These are phyloP conservation scores for Melinaea menophilus DNA, from an alignment of 2,888 invertebrate genomes.

Conservation along the genomic window DNA sequence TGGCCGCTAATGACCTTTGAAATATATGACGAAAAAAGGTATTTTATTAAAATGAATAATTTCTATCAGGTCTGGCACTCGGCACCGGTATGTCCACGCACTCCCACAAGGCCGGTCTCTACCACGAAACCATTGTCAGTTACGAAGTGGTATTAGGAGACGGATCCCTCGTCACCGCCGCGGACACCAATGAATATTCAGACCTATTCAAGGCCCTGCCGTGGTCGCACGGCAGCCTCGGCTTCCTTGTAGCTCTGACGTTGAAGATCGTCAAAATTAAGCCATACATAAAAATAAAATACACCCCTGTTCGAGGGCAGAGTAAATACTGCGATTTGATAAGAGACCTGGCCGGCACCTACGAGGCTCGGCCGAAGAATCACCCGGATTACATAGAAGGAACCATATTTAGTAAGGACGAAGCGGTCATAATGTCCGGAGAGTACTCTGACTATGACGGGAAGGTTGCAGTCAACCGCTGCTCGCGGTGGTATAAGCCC, in stretches of 20 bases:
- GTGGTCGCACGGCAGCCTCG: constrained; percentile 83
- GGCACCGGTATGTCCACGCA: constrained; percentile 87
- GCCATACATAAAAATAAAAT: constrained; percentile 81
- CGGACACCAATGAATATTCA: constrained; percentile 73
- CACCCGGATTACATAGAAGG: constrained; percentile 82
- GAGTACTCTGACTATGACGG: constrained; percentile 79
- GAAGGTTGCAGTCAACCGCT: constrained; percentile 71
- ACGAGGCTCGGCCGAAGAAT: constrained; percentile 58
- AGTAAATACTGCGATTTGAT: constrained; percentile 80
- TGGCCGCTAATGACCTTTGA: neutral
- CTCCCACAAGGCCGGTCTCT: constrained; percentile 83
- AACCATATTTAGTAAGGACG: constrained; percentile 79
- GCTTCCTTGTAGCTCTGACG: constrained; percentile 81
- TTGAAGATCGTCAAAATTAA: constrained; percentile 80
- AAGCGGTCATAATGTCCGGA: constrained; percentile 82
- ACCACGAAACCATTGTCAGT: constrained; percentile 81
- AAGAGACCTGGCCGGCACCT: constrained; percentile 78
- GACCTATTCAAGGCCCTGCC: constrained; percentile 80
- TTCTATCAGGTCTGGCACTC: constrained; percentile 76
- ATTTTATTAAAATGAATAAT: neutral
- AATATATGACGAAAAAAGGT: no score
- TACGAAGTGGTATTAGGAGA: constrained; percentile 82
- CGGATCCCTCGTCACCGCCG: constrained; percentile 78
- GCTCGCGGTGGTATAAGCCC: constrained; percentile 82
- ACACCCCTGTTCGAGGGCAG: constrained; percentile 80